A percentile compares a stretch with the other conserved stretches of the same genome.
Evolutionary conservation across 2,113 vertebrate species (phyloP).

Genomic region (Carassius carassius): DNA sequence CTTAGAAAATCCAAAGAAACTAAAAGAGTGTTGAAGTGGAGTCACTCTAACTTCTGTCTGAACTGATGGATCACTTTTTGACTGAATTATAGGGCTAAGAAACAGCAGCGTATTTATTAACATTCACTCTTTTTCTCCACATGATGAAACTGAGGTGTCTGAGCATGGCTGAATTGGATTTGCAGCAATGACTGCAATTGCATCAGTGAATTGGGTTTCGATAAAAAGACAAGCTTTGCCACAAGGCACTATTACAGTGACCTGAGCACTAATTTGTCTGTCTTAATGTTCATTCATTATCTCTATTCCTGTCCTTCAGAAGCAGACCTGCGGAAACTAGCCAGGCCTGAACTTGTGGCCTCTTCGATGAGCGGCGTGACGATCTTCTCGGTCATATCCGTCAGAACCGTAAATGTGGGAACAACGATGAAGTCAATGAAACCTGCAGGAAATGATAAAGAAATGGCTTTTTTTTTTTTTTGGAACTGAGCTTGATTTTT

Average conservation of each 20-base stretch:
- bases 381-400: constrained; percentile 95
- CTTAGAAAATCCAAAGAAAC: neutral
- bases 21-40: neutral
- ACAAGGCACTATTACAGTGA: neutral
- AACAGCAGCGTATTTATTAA: neutral
- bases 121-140: neutral
- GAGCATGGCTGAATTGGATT: neutral
- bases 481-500: too few species aligned
- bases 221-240: neutral
- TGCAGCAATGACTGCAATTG: neutral
- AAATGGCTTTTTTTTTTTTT: neutral
- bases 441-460: constrained; percentile 74
- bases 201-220: neutral
- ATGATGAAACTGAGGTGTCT: neutral
- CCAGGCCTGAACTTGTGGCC: constrained; percentile 78
- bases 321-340: constrained; percentile 79
- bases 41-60: neutral
- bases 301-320: neutral
- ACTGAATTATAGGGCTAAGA: neutral
- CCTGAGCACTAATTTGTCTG: neutral
- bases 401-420: constrained; percentile 95
- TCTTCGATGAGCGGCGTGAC: constrained; percentile 92
- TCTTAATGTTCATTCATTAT: constrained; percentile 1
- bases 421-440: constrained; percentile 99
- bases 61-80: neutral